Evolutionary conservation across 2,113 vertebrate species (phyloP), one percentile per base, ranked within the genome.

Genomic region (Calonectris borealis): DNA sequence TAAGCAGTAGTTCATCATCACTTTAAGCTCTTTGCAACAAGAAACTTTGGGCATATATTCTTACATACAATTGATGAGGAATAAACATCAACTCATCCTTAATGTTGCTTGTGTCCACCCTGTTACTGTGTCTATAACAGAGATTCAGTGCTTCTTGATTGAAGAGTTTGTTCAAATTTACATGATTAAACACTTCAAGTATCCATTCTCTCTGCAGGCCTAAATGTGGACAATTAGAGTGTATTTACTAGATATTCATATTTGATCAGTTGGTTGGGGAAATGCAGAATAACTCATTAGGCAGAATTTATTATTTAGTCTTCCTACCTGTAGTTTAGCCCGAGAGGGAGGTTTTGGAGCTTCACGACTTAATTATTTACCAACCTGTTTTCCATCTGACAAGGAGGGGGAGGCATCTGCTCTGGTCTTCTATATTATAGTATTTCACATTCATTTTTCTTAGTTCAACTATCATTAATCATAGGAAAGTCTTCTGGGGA

Each of bases 381-480:
- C 71, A 81, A 52, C 77, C 91, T 80, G 46, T 87, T 97, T 96
- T 94, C 79, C 38, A 61, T 94, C 86, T 93, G 92, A 96, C 82
- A 94, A 82, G 81, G 84, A 91, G 84, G 52, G 94, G 88, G 88
- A 93, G 83, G 93, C 69, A 88, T 79, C 73, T 66, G 62, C 77
- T 95, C 60, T 36, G 48, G 55, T 93, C 81, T 96, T 71, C 72
- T 83, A 17, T 44, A 38, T 95, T 89, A 66, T 6, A 76, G 55
- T 46, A 40, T 92, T 96, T 77, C 90, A 70, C 38, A 22, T 93
- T 96, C 91, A 88, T 95, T 97, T 97, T 96, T 95, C 86, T 75
- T 88, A 96, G 78, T 95, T 95, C 78, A 90, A 27, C 90, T 83
- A 44, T 96, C 96, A 97, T 97, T 96, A 96, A 97, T 97, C 96